A percentile compares a stretch with the other conserved stretches of the same genome.
Conservation (phyloP, 2,797 vertebrate genomes). For the Balearica regulorum region DNA sequence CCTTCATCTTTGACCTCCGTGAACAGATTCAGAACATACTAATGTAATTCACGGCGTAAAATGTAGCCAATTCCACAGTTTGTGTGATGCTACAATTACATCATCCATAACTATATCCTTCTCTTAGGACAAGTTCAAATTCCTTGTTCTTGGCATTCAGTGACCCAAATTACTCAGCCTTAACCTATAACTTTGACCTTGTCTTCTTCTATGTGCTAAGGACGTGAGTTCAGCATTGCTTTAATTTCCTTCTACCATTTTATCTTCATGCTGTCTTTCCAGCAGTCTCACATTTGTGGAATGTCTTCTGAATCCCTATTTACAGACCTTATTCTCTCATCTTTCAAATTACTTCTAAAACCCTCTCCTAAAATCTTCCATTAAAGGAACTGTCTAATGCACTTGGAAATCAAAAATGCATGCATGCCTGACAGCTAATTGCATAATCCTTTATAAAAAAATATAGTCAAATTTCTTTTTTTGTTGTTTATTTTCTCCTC, state of each 20-base stretch:
- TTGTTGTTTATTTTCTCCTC: neutral
- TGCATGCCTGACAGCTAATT: neutral
- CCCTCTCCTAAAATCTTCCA: neutral
- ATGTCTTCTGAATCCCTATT: neutral
- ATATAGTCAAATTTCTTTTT: neutral
- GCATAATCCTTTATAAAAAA: neutral
- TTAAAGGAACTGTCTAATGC: neutral
- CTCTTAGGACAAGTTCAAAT: conserved; percentile 47
- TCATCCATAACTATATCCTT: conserved; percentile 33
- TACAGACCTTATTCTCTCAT: neutral
- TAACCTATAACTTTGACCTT: conserved; percentile 34
- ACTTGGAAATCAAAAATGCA: neutral
- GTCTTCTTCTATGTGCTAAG: neutral
- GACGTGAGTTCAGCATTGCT: conserved; percentile 12
- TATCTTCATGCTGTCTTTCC: neutral
- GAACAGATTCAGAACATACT: conserved; percentile 6
- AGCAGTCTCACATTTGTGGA: neutral
- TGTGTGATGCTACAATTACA: conserved; percentile 39
- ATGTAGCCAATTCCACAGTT: neutral
- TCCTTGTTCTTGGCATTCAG: conserved; percentile 34
- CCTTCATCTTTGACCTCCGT: neutral
- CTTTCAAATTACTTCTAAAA: neutral
- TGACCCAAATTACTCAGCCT: conserved; percentile 56
- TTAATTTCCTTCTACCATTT: conserved; percentile 25
- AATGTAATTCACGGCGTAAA: conserved; percentile 48